Evolutionary conservation across 1,140 invertebrate genomes (phyloP).

Genomic region (Campoletis sonorensis): DNA sequence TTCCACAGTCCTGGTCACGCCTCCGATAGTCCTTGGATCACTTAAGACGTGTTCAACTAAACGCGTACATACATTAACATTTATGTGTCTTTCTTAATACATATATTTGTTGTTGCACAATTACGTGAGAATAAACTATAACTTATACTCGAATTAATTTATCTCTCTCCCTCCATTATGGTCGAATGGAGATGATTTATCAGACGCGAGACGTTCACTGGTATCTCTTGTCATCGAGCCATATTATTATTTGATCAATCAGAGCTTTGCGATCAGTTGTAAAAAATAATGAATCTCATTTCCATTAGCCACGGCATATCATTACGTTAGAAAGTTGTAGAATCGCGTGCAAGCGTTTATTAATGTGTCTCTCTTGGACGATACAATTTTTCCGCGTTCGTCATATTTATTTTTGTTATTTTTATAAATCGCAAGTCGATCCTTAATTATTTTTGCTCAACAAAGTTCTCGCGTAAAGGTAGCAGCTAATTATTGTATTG

Average conservation of each 20-base stretch:
- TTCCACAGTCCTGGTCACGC: slow-evolving; percentile 41
- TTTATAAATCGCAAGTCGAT: too few relatives aligned
- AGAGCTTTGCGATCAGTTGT: neutral
- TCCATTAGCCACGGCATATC: neutral
- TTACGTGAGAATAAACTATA: neutral
- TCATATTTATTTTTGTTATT: too few relatives aligned
- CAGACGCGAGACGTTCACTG: neutral
- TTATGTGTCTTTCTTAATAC: neutral
- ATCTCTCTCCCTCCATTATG: neutral
- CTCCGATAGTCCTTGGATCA: slow-evolving; percentile 44
- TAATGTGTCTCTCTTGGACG: neutral
- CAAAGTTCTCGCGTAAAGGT: too few relatives aligned
- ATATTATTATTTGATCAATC: neutral
- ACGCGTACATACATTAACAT: neutral
- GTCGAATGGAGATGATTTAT: neutral
- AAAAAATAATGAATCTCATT: neutral
- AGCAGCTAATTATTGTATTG: too few relatives aligned
- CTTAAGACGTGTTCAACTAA: slow-evolving; percentile 6
- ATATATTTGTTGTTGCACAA: neutral
- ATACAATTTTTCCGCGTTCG: neutral
- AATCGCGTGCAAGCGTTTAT: neutral
- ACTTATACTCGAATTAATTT: neutral
- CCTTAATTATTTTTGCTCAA: too few relatives aligned
- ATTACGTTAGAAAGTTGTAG: slow-evolving; percentile 3
- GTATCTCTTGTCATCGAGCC: too few relatives aligned